Base-by-base conservation (phyloP, 2,113 vertebrate species). In the Laticauda colubrina region DNA sequence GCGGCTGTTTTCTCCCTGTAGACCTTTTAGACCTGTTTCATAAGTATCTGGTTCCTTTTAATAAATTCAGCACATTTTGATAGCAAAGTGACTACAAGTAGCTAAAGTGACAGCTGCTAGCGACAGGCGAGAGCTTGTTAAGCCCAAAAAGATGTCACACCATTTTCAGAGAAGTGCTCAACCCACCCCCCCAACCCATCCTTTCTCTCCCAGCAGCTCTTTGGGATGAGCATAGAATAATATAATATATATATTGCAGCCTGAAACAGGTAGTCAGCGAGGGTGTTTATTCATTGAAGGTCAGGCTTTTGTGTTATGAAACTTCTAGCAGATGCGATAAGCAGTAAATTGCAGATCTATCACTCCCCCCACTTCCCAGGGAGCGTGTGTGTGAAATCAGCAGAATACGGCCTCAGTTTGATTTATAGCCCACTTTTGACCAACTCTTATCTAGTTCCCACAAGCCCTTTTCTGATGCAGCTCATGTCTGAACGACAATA, bases 401-500 rank as follows among this genome's bases (percentile, higher is more conserved):
- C 93, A 96, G 97, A 98, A 97, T 96, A 97, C 97, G 98, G 97
- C 97, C 97, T 98, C 95, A 59, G 12, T 94, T 97, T 99, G 99
- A 99, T 99, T 99, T 99, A 99, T 99, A 98, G 95, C 97, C 98
- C 97, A 98, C 98, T 98, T 98, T 98, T 98, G 97, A 98, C 98
- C 97, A 98, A 96, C 97, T 98, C 98, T 99, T 99, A 99, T 99
- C 99, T 98, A 98, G 97, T 98, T 98, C 98, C 97, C 98, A 98
- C 98, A 99, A 98, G 97, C 97, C 98, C 97, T 97, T 97, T 98
- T 98, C 97, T 97, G 98, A 98, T 98, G 98, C 98, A 97, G 98
- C 98, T 98, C 97, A 96, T 97, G 98, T 98, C 98, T 98, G 98
- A 98, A 98, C 99, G 98, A 99, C 99, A 99, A 99, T 98, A 97